These are phyloP conservation scores for Eumerus sabulonum DNA, from an alignment of 2,888 invertebrate genomes.

Conservation along the genomic window DNA sequence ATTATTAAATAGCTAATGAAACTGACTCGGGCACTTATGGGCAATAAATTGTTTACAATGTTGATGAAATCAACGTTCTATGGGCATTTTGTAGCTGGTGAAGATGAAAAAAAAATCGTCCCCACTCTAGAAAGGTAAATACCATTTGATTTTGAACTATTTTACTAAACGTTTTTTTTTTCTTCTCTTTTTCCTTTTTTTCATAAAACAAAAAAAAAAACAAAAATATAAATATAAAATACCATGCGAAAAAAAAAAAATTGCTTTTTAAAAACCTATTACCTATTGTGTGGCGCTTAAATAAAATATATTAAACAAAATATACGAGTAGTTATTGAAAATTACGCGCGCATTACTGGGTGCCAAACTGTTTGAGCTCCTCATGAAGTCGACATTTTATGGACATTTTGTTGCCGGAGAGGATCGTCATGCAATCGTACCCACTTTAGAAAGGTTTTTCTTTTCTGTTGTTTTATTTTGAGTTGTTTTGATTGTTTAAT, in stretches of 20 bases:
- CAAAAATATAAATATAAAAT: not conserved
- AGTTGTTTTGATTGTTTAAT: slow-evolving; percentile 1
- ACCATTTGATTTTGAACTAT: slow-evolving; percentile 70
- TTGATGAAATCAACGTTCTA: slow-evolving; percentile 98
- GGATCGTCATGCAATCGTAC: slow-evolving; percentile 91
- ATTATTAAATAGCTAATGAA: slow-evolving; percentile 91
- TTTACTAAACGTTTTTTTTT: slow-evolving; percentile 73
- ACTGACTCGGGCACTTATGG: slow-evolving; percentile 85
- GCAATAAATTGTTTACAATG: slow-evolving; percentile 88
- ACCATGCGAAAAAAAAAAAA: not conserved
- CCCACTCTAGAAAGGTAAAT: slow-evolving; percentile 88
- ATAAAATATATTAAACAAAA: slow-evolving; percentile 22
- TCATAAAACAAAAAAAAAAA: slow-evolving; percentile 39
- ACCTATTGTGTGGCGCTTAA: slow-evolving; percentile 22
- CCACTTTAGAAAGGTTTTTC: slow-evolving; percentile 86
- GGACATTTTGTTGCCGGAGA: slow-evolving; percentile 99
- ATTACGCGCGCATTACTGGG: slow-evolving; percentile 88
- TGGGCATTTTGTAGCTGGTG: slow-evolving; percentile 99
- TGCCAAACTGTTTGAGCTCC: slow-evolving; percentile 86
- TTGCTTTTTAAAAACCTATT: slow-evolving; percentile 46
- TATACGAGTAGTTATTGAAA: slow-evolving; percentile 87
- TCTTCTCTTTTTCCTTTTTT: slow-evolving; percentile 70
- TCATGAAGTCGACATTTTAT: slow-evolving; percentile 98
- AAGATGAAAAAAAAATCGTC: slow-evolving; percentile 91
- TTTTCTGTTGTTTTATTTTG: slow-evolving; percentile 28